Percentiles rank a stretch among this genome's conserved stretches.
Conservation (phyloP, 2,797 vertebrate species). For the Discoglossus pictus region DNA sequence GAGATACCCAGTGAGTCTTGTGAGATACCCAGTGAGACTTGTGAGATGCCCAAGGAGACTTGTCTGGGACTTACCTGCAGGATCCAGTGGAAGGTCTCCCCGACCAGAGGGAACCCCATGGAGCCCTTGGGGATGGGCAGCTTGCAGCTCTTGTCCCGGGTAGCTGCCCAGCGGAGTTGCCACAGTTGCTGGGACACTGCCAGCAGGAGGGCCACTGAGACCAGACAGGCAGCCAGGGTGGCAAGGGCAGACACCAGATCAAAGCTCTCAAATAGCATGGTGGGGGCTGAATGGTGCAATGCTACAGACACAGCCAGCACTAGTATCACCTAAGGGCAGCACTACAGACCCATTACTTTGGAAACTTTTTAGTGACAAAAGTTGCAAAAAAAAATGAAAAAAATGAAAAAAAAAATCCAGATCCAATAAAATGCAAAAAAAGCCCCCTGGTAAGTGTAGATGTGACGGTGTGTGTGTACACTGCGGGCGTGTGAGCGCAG, state of each 20-base stretch:
- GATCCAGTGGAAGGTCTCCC: constrained; percentile 97
- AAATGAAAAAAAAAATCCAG: constrained; percentile 25
- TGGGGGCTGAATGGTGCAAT: constrained; percentile 62
- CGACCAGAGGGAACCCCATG: constrained; percentile 96
- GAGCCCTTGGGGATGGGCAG: constrained; percentile 94
- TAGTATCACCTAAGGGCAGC: not conserved
- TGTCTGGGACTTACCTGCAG: constrained; percentile 98
- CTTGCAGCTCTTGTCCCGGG: constrained; percentile 93
- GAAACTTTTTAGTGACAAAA: constrained; percentile 11
- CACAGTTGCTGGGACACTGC: constrained; percentile 94
- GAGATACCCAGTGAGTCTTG: no score
- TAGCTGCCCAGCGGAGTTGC: constrained; percentile 93
- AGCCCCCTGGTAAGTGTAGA: no score
- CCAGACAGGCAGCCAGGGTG: constrained; percentile 89
- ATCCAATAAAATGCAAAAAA: constrained; percentile 36
- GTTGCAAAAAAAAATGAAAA: not conserved
- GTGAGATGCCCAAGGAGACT: no score
- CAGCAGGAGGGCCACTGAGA: constrained; percentile 90
- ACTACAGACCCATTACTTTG: no score
- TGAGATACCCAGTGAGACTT: no score
- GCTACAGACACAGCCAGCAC: constrained; percentile 35
- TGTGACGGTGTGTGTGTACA: constrained; percentile 8
- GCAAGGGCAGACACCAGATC: constrained; percentile 92
- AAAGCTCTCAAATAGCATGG: constrained; percentile 89
- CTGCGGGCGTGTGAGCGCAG: constrained; percentile 16